Evolutionary conservation across 2,888 invertebrate genomes (phyloP).

Genomic region (Oithona nana): DNA sequence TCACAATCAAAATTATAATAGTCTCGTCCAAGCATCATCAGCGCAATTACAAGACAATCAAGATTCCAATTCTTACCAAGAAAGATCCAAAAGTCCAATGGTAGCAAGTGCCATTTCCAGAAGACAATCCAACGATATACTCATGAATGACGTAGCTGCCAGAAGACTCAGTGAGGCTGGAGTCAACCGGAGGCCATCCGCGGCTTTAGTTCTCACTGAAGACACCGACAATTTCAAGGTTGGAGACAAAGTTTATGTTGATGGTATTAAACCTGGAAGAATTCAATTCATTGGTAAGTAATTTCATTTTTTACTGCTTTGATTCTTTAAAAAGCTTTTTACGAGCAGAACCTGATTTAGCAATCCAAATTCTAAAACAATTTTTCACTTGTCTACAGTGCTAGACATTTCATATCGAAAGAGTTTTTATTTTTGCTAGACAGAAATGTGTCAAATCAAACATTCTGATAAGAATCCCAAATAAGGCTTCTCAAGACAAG

Average conservation of each 20-base stretch:
- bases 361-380: no score
- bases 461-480: no score
- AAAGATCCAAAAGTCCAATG: not conserved
- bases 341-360: no score
- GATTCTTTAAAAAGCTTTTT: not conserved
- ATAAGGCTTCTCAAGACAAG: no score
- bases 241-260: conserved; percentile 82
- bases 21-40: no score
- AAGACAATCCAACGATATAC: not conserved
- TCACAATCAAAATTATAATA: no score
- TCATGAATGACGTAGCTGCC: not conserved
- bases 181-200: conserved; percentile 18
- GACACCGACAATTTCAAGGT: conserved; percentile 89
- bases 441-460: no score
- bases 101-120: not conserved
- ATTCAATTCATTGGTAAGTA: conserved; percentile 52
- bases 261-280: conserved; percentile 70
- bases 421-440: no score
- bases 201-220: conserved; percentile 44
- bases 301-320: no score
- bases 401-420: no score
- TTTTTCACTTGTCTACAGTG: no score
- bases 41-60: no score
- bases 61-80: not conserved
- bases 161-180: conserved; percentile 21